Base-by-base conservation (phyloP, 1,140 invertebrate species). In the Pomacea maculata region DNA sequence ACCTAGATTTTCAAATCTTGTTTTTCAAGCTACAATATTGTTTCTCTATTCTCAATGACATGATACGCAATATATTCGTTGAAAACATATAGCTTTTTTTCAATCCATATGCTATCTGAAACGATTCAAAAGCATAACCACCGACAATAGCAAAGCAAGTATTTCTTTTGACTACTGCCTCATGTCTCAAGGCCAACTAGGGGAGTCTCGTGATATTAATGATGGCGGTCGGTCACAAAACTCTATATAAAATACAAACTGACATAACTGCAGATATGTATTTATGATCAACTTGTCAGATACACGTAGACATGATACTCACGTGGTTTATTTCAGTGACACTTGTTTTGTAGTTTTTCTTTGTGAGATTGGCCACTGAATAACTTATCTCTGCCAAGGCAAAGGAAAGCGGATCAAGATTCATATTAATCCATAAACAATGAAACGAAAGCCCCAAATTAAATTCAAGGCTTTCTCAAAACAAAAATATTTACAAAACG, bases 381-480 rank as follows among this genome's bases (percentile, higher is more conserved):
- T 96, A 96, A 95, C 95, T 96, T 93, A 98, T 98, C 95, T 98
- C 96, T 94, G 96, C 96, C 95, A 97, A 95, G 94, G 96, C 96
- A 95, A 97, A 96, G 94, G 96, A 97, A 94, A 97, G 95, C 94
- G 96, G 95, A 94, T 97, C 96, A 94, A 97, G 96, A 96, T 97
- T 97, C 97, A 98, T 98, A 95, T 97, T 97, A 96, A 95, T 96
- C 87, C 87, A 89, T 96, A 94, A 95, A 95, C 86, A 88, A 85
- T 83, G 85, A 86, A 86, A 86, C 89, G 91, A 92, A 92, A 92
- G 91, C 91, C 90, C 90, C 91, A 92, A 92, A 90, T 82, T 82
- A 82, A 79, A 86, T 90, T 91, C 90, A 90, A 91, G 92, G 91
- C 92, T 89, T 90, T 92, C 92, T 90, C 83, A 83, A 81, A 84